Percentiles rank a stretch among this genome's conserved stretches.
phyloP scores from a whole-genome alignment of 2,797 vertebrate genomes.

The Neomorphus geoffroyi region DNA sequence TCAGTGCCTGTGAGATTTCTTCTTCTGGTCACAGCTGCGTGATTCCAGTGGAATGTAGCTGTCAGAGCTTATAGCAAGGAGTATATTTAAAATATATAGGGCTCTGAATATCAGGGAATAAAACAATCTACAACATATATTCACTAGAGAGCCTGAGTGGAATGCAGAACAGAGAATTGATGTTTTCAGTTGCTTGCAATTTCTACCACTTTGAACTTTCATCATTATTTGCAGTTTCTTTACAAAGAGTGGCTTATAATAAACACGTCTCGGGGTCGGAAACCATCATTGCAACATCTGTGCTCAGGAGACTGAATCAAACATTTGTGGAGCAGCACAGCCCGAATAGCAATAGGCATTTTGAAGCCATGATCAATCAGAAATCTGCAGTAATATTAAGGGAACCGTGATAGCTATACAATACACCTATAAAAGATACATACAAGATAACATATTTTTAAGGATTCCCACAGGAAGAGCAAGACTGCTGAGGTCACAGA shows the following conservation, averaged over 20 bases:
- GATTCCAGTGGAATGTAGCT: conserved; percentile 60
- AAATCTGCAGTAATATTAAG: background rate
- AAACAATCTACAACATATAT: conserved; percentile 42
- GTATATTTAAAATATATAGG: conserved; percentile 56
- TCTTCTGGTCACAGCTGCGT: conserved; percentile 50
- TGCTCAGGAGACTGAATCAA: background rate
- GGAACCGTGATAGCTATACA: background rate
- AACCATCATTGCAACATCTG: background rate
- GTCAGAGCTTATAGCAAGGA: conserved; percentile 58
- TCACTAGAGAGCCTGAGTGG: conserved; percentile 13
- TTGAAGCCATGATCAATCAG: conserved; percentile 3
- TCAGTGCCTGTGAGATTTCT: conserved; percentile 40
- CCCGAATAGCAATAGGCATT: background rate
- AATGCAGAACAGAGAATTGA: conserved; percentile 30
- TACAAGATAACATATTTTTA: background rate
- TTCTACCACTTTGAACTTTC: conserved; percentile 20
- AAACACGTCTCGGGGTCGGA: conserved; percentile 26
- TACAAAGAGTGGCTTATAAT: conserved; percentile 8
- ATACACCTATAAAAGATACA: background rate
- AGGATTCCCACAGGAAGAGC: background rate
- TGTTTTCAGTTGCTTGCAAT: conserved; percentile 19
- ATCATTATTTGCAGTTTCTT: conserved; percentile 14
- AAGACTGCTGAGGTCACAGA: background rate
- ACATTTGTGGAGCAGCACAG: background rate
- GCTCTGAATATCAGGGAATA: conserved; percentile 36